Base-by-base conservation (phyloP, 2,888 invertebrate genomes). In the Penaeus monodon region DNA sequence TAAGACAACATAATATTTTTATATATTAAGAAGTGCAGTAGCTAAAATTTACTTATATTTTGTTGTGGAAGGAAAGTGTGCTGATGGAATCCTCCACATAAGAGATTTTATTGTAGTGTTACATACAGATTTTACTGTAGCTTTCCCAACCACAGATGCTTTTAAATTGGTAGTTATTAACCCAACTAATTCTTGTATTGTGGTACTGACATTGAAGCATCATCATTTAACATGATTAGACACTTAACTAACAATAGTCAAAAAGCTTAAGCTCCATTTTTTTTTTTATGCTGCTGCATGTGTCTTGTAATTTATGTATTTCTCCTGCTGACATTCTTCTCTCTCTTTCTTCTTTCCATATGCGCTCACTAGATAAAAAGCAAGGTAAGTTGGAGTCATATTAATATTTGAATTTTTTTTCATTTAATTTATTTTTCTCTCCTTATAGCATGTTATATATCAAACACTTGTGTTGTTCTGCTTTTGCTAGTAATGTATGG, bases 281-380 rank as follows among this genome's bases (percentile, higher is more conserved):
- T 57, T 57, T 57, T 12, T 57, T 57, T 57, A 17, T 57, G 57
- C n/a, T 24, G 76, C 76, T 76, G 76, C 76, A 76, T 76, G 76
- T 44, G 3, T 29, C n/a, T 76, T 38, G 49, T 44, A 44, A 49
- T 44, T 76, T 2, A 44, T 49, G 44, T n/a, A 76, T n/a, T 44
- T 76, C n/a, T 76, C 17, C 49, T 24, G 77, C 27, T 77, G 77
- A 38, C 57, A 57, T 57, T 86, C 82, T 82, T 64, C 63, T 73
- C 74, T 80, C 68, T 79, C 70, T 79, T 81, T 63, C 79, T 80
- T 66, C 65, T 70, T 80, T 84, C 49, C 83, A 74, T 66, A 84
- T 76, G 84, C 88, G 38, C 63, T 70, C 80, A 63, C 84, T 84
- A 88, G 88, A 84, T 88, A 65, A 88, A 88, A 76, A 88, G 63